phyloP scores from a whole-genome alignment of 2,797 vertebrate genomes.

The Enteromius treurensis region DNA sequence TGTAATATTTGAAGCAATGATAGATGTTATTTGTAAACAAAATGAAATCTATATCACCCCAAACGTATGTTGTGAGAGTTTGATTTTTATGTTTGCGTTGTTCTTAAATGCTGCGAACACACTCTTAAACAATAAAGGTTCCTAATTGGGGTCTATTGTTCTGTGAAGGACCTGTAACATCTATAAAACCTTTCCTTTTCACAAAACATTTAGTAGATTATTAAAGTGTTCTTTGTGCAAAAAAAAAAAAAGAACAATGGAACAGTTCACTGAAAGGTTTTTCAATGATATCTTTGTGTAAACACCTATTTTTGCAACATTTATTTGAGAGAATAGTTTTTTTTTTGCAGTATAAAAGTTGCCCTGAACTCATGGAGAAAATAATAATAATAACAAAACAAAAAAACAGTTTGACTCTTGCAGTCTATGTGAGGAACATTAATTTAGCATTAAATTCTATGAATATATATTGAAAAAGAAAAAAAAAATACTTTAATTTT shows the following conservation, averaged over 20 bases:
- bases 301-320: too few species aligned
- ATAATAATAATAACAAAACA: not conserved
- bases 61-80: conserved; percentile 49
- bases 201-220: not conserved
- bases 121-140: not conserved
- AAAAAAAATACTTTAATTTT: not conserved
- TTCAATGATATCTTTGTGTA: too few species aligned
- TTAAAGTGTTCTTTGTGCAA: not conserved
- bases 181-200: not conserved
- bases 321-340: not conserved
- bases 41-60: conserved; percentile 80
- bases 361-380: not conserved
- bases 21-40: conserved; percentile 91
- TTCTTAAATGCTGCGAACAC: not conserved
- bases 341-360: not conserved
- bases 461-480: not conserved
- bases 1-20: conserved; percentile 88
- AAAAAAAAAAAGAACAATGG: not conserved
- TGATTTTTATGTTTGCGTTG: conserved; percentile 35
- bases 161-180: not conserved
- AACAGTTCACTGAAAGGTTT: too few species aligned
- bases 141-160: not conserved
- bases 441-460: not conserved
- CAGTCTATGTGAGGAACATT: not conserved
- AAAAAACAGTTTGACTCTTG: not conserved